phyloP scores from a whole-genome alignment of 2,113 vertebrate genomes.

The Boleophthalmus pectinirostris region DNA sequence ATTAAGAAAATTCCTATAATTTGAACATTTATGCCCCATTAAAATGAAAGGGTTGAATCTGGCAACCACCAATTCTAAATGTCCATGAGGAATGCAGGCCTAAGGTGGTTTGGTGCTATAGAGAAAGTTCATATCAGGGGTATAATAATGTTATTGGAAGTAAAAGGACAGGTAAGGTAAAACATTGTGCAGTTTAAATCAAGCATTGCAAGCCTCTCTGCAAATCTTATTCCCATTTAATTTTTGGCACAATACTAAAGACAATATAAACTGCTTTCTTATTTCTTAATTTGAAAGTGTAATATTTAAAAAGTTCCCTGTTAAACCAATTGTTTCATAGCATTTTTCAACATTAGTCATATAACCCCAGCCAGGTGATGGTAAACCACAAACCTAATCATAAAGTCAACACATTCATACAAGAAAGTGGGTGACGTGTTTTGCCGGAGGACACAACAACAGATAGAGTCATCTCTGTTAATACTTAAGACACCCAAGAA shows the following conservation, averaged over 20 bases:
- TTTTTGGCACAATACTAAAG: too few species aligned
- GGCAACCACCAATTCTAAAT: not conserved
- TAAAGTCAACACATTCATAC: too few species aligned
- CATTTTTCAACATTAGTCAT: too few species aligned
- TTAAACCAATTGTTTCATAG: too few species aligned
- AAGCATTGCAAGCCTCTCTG: not conserved
- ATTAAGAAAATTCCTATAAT: constrained; percentile 10
- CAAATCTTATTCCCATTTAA: not conserved
- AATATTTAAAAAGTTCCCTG: too few species aligned
- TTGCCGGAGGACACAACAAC: not conserved
- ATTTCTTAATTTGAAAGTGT: too few species aligned
- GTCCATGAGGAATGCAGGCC: not conserved
- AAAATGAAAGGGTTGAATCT: constrained; percentile 4
- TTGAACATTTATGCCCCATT: constrained; percentile 7
- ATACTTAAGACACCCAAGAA: too few species aligned
- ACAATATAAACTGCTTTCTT: too few species aligned
- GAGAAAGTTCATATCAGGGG: not conserved
- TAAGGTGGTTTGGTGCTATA: not conserved
- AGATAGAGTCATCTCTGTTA: not conserved
- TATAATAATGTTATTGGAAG: not conserved
- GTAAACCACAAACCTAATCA: too few species aligned
- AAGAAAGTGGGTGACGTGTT: not conserved
- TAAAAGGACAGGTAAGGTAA: not conserved
- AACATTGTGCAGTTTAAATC: not conserved
- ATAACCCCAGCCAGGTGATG: too few species aligned